These are phyloP conservation scores for Megaceryle alcyon DNA, from an alignment of 2,797 vertebrate genomes.

Conservation along the genomic window DNA sequence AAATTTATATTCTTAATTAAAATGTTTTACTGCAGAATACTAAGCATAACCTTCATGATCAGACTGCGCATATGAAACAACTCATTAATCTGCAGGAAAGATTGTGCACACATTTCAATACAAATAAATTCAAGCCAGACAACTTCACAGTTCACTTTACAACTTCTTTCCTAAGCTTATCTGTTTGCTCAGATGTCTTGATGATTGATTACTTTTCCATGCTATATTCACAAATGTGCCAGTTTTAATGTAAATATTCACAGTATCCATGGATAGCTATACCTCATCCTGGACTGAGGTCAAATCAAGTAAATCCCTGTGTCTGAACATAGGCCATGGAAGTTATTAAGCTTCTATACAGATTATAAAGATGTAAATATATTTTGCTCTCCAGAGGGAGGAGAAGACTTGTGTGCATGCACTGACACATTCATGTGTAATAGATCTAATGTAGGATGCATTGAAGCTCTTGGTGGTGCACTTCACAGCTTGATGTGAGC, in stretches of 20 bases:
- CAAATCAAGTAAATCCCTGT: neutral
- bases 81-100: neutral
- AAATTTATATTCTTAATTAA: conserved; percentile 18
- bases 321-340: neutral
- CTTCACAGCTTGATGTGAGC: neutral
- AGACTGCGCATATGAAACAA: neutral
- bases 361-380: neutral
- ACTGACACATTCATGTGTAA: accelerated
- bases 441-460: neutral
- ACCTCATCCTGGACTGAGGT: neutral
- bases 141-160: neutral
- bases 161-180: neutral
- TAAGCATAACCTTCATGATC: neutral
- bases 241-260: neutral
- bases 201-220: neutral
- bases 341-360: neutral
- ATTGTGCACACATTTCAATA: neutral
- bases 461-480: neutral
- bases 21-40: neutral
- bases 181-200: neutral
- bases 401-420: neutral
- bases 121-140: neutral
- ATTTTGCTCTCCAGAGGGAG: neutral
- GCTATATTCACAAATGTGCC: neutral
- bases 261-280: neutral